Percentiles rank a stretch among this genome's conserved stretches.
phyloP scores from a whole-genome alignment of 2,888 invertebrate genomes.

The Marronus borbonicus region DNA sequence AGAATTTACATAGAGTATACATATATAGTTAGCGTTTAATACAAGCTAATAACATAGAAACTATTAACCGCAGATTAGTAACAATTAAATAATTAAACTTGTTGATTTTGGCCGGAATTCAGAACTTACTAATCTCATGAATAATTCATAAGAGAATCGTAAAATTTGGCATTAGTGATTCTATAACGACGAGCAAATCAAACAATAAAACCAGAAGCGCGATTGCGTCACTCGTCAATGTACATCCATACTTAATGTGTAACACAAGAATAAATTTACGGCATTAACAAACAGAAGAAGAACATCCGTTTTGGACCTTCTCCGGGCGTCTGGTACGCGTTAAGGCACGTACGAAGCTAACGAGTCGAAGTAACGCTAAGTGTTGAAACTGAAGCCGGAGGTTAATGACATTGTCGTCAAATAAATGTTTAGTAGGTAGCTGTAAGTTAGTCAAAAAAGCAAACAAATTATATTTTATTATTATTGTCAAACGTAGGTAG shows the following conservation, averaged over 20 bases:
- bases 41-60: background rate
- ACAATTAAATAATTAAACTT: conserved; percentile 36
- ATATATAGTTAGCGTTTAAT: background rate
- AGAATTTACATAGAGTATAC: too few relatives aligned
- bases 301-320: conserved; percentile 22
- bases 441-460: conserved; percentile 47
- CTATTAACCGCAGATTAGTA: conserved; percentile 19
- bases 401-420: conserved; percentile 42
- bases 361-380: conserved; percentile 16
- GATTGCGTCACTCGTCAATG: conserved; percentile 33
- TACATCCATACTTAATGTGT: conserved; percentile 25
- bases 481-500: conserved; percentile 42
- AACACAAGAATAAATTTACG: conserved; percentile 32
- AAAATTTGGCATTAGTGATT: conserved; percentile 37
- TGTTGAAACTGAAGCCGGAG: conserved; percentile 38
- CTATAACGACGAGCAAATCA: conserved; percentile 37
- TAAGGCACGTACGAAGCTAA: conserved; percentile 5
- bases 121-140: conserved; percentile 39
- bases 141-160: conserved; percentile 37
- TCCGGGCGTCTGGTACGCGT: background rate
- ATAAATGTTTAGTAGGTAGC: conserved; percentile 47
- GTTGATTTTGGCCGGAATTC: conserved; percentile 27
- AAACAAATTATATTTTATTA: conserved; percentile 46
- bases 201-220: conserved; percentile 41
- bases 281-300: conserved; percentile 23